Evolutionary conservation across 2,113 vertebrate genomes (phyloP).

Genomic region (Penelope pileata): DNA sequence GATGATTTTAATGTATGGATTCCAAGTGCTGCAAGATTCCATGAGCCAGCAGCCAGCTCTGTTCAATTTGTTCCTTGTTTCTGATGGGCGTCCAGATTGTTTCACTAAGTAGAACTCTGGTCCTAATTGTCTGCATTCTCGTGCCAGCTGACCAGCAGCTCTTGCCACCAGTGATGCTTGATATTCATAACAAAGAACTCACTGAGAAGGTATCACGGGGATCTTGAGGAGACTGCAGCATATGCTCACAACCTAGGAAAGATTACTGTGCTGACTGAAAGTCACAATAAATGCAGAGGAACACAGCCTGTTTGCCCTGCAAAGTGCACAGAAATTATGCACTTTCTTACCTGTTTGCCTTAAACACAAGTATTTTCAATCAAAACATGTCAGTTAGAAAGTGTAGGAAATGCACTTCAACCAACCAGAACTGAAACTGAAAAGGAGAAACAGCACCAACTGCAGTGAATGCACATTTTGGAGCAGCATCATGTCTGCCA

Average conservation of each 20-base stretch:
- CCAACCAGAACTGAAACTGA: neutral
- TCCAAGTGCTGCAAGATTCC: neutral
- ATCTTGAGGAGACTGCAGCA: neutral
- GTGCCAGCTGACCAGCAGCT: neutral
- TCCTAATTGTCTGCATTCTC: neutral
- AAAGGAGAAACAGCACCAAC: fast-evolving
- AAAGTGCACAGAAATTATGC: neutral
- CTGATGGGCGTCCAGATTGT: neutral
- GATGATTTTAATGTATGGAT: neutral
- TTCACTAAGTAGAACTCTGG: neutral
- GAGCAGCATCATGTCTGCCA: neutral
- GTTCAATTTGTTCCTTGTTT: neutral
- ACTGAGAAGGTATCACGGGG: too few relatives aligned
- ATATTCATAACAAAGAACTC: neutral
- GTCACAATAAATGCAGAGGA: neutral
- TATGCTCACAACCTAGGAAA: neutral
- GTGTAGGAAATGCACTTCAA: neutral
- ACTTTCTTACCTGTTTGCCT: neutral
- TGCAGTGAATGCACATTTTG: neutral
- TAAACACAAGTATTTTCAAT: neutral
- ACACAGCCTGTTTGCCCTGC: neutral
- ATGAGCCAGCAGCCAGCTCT: neutral
- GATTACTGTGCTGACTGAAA: neutral
- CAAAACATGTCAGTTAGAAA: neutral
- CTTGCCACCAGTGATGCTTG: neutral